phyloP scores from a whole-genome alignment of 2,888 invertebrate genomes.

The Hypomecis punctinalis region DNA sequence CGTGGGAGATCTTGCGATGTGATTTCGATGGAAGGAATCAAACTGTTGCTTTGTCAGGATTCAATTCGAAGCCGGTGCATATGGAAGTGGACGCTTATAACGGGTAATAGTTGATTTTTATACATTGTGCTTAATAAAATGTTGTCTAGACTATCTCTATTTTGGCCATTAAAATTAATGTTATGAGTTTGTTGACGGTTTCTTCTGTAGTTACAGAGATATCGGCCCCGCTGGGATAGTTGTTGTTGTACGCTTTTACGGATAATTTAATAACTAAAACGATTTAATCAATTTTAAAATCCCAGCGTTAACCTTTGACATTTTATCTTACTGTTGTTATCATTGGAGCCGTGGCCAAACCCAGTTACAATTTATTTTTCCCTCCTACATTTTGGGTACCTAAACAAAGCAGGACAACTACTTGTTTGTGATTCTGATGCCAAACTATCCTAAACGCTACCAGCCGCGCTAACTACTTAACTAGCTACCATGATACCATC shows the following conservation, averaged over 20 bases:
- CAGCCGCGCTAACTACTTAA: too few relatives aligned
- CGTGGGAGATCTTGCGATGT: slow-evolving; percentile 91
- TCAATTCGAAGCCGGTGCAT: slow-evolving; percentile 89
- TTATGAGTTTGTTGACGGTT: slow-evolving; percentile 11
- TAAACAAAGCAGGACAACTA: too few relatives aligned
- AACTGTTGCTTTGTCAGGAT: slow-evolving; percentile 88
- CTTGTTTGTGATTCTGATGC: too few relatives aligned
- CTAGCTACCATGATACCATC: too few relatives aligned
- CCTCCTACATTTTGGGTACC: too few relatives aligned
- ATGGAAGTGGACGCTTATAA: slow-evolving; percentile 97
- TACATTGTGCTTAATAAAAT: neutral
- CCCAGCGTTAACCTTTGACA: neutral
- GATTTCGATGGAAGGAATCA: slow-evolving; percentile 90
- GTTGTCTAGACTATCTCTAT: slow-evolving; percentile 13
- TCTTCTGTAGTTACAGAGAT: slow-evolving; percentile 9
- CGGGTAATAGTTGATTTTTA: slow-evolving; percentile 85
- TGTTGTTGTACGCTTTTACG: neutral
- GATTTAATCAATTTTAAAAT: slow-evolving; percentile 7
- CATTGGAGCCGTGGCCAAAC: neutral
- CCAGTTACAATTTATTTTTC: too few relatives aligned
- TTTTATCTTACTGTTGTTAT: slow-evolving; percentile 29
- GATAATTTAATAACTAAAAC: neutral
- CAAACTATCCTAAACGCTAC: too few relatives aligned
- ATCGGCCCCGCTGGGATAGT: neutral
- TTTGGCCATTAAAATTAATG: slow-evolving; percentile 21